Conservation (phyloP, 2,888 invertebrate genomes). For the Xanthia togata region DNA sequence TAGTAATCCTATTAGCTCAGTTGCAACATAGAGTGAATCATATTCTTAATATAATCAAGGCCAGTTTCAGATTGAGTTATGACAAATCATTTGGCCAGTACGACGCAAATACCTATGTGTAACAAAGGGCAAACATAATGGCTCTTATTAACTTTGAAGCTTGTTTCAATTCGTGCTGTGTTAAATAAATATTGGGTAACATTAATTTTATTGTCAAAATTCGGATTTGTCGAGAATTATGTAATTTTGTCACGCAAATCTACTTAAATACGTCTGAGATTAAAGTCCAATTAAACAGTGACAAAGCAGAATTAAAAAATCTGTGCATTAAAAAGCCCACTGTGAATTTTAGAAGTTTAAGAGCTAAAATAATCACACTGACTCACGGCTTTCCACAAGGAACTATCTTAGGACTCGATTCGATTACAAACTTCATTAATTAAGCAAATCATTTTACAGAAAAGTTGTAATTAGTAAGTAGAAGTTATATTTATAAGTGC, state of each 20-base stretch:
- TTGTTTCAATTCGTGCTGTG: conserved; percentile 56
- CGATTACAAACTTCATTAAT: background rate
- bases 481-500: conserved; percentile 28
- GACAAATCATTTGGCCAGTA: conserved; percentile 72
- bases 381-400: background rate
- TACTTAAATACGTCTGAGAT: conserved; percentile 16
- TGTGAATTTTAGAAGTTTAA: background rate
- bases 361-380: background rate
- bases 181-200: conserved; percentile 61
- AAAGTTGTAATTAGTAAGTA: conserved; percentile 12
- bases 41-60: conserved; percentile 76
- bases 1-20: conserved; percentile 64
- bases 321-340: background rate
- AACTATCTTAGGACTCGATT: background rate
- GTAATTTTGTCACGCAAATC: conserved; percentile 46
- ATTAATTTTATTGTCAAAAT: conserved; percentile 37
- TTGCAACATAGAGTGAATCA: conserved; percentile 70
- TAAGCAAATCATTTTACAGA: background rate
- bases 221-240: conserved; percentile 20
- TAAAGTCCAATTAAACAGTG: conserved; percentile 39
- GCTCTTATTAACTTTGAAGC: conserved; percentile 63
- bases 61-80: conserved; percentile 70
- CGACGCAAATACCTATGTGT: conserved; percentile 65
- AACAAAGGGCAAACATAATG: conserved; percentile 71
- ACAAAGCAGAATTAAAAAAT: conserved; percentile 21